These are phyloP conservation scores for Dromas ardeola DNA, from an alignment of 2,113 vertebrate species.

Conservation along the genomic window DNA sequence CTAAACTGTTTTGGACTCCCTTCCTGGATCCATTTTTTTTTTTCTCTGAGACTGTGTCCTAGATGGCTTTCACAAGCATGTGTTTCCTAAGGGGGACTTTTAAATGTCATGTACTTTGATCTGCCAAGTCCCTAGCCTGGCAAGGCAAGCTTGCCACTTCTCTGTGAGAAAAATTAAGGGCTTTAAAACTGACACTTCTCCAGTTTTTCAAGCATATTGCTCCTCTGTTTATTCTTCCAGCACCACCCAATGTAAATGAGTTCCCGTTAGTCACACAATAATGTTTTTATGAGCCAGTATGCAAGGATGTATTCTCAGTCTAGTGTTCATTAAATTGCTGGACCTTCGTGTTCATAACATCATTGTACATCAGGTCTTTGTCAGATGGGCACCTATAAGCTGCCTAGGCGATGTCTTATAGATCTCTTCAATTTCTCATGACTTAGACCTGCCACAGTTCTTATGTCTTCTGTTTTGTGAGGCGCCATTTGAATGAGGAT, in stretches of 20 bases:
- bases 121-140: not conserved
- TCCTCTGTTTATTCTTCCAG: not conserved
- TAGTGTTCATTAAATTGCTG: not conserved
- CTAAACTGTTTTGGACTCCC: not conserved
- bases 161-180: not conserved
- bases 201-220: not conserved
- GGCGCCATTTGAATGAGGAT: not conserved
- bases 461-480: not conserved
- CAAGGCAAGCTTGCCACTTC: not conserved
- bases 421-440: not conserved
- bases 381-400: not conserved
- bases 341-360: not conserved
- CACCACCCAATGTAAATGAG: not conserved
- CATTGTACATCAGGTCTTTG: not conserved
- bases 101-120: not conserved
- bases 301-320: not conserved
- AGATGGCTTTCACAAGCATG: not conserved
- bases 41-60: not conserved
- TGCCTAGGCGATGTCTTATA: not conserved
- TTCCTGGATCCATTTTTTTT: not conserved
- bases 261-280: not conserved
- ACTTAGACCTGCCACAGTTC: not conserved
- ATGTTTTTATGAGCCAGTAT: not conserved
- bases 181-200: not conserved
- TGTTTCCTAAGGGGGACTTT: not conserved